Evolutionary conservation across 1,140 invertebrate species (phyloP), one percentile per base, ranked within the genome.

Genomic region (Cotesia typhae): DNA sequence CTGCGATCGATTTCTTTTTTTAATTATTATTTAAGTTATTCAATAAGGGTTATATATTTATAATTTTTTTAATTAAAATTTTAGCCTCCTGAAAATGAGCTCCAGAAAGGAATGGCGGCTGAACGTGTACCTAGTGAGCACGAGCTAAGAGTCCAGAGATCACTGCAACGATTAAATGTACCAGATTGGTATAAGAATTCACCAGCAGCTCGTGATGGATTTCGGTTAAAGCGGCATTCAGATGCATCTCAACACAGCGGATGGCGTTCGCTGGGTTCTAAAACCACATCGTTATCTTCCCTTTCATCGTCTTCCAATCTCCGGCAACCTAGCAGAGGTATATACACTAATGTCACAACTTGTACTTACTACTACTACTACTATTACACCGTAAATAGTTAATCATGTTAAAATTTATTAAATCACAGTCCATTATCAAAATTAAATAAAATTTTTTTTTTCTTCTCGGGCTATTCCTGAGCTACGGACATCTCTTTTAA

Each of bases 151-250:
- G 94, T 98, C 66, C 94, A 96, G 83, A 92, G 95, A 75, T 97
- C 95, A 20, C 86, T 98, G 75, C 95, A 96, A 84, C 94, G 95
- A 78, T 91, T 98, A 68, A 96, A 96, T 87, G 92, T 98, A 51
- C 96, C 96, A 55, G 95, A 98, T 81, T 98, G 96, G 96, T 96
- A 95, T 88, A 95, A 94, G 85, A 94, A 94, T 83, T 93, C 92
- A 17, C 89, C 91, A 71, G 89, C 91, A 14, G 90, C 91, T n/a
- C 88, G 90, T 41, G 90, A 91, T 81, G 90, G 90, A 67, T 92
- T 92, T 83, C 87, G 91, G 5, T 85, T 89, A 38, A 87, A 93
- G 82, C 88, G 92, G 73, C 88, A 92, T 79, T 92, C 91, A 77
- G 92, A 93, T 78, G 91, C 91, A 20, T 89, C 82, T 61, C 86